Conservation (phyloP, 2,797 vertebrate genomes). For the Rhadinocentrus ornatus region DNA sequence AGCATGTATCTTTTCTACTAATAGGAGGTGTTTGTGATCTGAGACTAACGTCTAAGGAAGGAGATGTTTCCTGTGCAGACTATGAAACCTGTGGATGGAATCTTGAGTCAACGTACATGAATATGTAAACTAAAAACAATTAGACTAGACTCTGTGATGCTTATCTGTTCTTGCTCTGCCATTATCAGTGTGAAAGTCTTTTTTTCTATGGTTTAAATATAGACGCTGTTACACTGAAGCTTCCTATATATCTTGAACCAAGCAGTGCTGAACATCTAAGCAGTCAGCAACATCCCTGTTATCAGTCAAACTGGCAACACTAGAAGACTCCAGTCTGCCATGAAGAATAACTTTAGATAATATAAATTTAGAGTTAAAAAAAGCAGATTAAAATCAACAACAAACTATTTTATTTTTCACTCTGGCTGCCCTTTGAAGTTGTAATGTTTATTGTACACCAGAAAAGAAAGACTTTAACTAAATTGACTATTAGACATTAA, state of each 20-base stretch:
- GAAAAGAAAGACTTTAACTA: not conserved
- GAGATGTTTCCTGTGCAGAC: not conserved
- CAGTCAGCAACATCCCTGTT: constrained; percentile 8
- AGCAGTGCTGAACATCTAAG: not conserved
- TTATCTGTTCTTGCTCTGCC: not conserved
- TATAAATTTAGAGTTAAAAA: constrained; percentile 16
- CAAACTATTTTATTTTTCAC: not conserved
- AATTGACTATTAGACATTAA: not conserved
- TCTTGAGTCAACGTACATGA: not conserved
- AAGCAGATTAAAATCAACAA: not conserved
- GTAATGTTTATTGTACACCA: not conserved
- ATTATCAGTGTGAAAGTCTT: not conserved
- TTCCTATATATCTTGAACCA: not conserved
- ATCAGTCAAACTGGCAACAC: constrained; percentile 14
- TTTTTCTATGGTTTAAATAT: not conserved
- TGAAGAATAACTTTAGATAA: constrained; percentile 18
- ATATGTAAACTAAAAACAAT: not conserved
- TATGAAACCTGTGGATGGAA: not conserved
- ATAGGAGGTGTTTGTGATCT: not conserved
- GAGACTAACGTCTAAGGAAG: not conserved
- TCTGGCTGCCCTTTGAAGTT: not conserved
- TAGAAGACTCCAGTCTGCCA: constrained; percentile 39
- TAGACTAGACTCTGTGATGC: not conserved
- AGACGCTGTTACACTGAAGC: not conserved
- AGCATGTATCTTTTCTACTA: not conserved